Percentiles rank a stretch among this genome's conserved stretches.
Evolutionary conservation across 2,888 invertebrate genomes (phyloP).

Genomic region (Synergus laeviventris): DNA sequence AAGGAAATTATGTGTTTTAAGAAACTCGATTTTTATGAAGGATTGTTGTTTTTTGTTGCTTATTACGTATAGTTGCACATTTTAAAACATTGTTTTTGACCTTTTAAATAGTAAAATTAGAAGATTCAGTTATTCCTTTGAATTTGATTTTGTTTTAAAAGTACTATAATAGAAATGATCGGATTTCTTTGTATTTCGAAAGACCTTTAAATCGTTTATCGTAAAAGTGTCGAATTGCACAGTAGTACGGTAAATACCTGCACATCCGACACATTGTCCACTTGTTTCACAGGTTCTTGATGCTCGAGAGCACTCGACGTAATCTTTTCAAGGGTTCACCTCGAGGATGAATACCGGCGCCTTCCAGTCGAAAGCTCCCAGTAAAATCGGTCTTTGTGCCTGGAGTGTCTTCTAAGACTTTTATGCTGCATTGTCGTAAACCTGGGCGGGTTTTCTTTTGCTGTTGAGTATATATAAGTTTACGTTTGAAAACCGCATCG

Average conservation of each 20-base stretch:
- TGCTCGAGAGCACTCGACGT: constrained; percentile 58
- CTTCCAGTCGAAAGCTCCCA: constrained; percentile 55
- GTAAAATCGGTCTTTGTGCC: constrained; percentile 55
- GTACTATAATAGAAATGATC: neutral
- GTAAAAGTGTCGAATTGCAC: constrained; percentile 38
- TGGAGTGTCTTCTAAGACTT: constrained; percentile 58
- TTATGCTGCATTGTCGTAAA: constrained; percentile 40
- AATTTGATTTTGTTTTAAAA: neutral
- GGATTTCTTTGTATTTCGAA: neutral
- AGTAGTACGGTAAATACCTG: constrained; percentile 24
- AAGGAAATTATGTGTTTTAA: no score
- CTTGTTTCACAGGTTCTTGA: constrained; percentile 14
- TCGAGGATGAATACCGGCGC: constrained; percentile 56
- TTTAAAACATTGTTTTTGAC: no score
- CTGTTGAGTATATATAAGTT: constrained; percentile 64
- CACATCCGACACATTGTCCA: constrained; percentile 42
- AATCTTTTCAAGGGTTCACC: constrained; percentile 62
- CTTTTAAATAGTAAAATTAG: neutral
- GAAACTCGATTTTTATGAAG: no score
- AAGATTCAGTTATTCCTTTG: neutral
- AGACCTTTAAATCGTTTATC: constrained; percentile 32
- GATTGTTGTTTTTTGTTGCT: no score
- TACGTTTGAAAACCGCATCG: constrained; percentile 64
- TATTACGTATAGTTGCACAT: no score
- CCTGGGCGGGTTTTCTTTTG: constrained; percentile 2